A percentile compares a stretch with the other conserved stretches of the same genome.
Conservation (phyloP, 1,140 invertebrate genomes). For the Glossosoma conforme region DNA sequence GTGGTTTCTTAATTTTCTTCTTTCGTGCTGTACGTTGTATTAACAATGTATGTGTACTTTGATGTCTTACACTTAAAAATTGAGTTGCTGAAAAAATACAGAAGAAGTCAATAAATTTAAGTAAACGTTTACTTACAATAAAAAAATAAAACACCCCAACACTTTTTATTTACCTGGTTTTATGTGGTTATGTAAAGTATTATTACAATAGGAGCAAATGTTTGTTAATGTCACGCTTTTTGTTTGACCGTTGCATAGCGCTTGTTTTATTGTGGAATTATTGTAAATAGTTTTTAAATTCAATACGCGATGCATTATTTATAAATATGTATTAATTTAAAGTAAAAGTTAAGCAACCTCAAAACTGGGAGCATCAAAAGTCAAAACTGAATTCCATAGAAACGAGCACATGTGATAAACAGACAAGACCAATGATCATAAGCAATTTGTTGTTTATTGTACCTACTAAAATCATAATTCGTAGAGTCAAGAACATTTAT, state of each 20-base stretch:
- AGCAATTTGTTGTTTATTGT: no score
- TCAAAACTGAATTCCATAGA: no score
- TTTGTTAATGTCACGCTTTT: no score
- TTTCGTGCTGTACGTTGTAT: slow-evolving; percentile 15
- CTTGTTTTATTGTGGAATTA: no score
- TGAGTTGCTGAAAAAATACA: slow-evolving; percentile 13
- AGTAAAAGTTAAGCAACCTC: no score
- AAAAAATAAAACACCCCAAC: not conserved
- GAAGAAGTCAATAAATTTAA: slow-evolving; percentile 1
- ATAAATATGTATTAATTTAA: no score
- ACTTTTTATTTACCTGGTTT: slow-evolving; percentile 7
- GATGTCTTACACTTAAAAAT: slow-evolving; percentile 12
- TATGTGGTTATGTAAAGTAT: slow-evolving; percentile 8
- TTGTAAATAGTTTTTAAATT: slow-evolving; percentile 14
- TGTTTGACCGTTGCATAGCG: no score
- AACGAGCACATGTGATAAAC: no score
- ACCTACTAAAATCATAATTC: no score
- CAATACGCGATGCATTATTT: slow-evolving; percentile 14
- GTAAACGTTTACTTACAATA: not conserved
- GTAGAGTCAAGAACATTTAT: no score
- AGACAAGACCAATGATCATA: no score
- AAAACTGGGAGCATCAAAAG: no score
- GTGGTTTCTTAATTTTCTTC: slow-evolving; percentile 37
- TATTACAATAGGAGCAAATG: slow-evolving; percentile 15
- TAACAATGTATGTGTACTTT: slow-evolving; percentile 17